phyloP scores from a whole-genome alignment of 2,797 vertebrate species.

The Yasuhikotakia modesta region DNA sequence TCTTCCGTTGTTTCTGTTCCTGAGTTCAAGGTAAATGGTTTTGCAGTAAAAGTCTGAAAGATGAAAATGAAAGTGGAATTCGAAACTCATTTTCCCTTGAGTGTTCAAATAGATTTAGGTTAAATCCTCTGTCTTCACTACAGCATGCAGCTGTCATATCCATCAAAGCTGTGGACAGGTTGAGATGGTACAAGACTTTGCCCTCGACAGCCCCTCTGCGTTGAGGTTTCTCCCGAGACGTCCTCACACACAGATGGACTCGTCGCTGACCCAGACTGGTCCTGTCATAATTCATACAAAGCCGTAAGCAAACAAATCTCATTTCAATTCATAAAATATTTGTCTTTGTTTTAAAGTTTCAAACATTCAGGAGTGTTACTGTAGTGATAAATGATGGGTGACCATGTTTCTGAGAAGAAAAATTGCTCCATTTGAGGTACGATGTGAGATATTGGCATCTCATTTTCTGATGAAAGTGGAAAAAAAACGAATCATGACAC shows the following conservation, averaged over 20 bases:
- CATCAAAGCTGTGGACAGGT: conserved; percentile 38
- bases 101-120: conserved; percentile 30
- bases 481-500: not conserved
- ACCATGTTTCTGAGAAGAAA: not conserved
- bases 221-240: conserved; percentile 24
- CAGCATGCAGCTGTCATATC: conserved; percentile 27
- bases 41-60: conserved; percentile 6
- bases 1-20: not conserved
- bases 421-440: not conserved
- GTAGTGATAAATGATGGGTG: conserved; percentile 4
- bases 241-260: conserved; percentile 27
- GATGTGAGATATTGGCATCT: conserved; percentile 1
- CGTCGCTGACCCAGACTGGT: conserved; percentile 34
- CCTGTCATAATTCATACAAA: conserved; percentile 40
- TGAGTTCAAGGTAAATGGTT: not conserved
- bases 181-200: conserved; percentile 22
- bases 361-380: not conserved
- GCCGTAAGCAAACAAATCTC: not conserved
- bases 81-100: conserved; percentile 14
- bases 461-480: not conserved
- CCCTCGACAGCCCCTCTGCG: conserved; percentile 22
- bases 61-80: conserved; percentile 15
- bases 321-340: not conserved
- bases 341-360: not conserved
- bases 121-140: not conserved